A percentile compares a stretch with the other conserved stretches of the same genome.
Evolutionary conservation across 2,113 vertebrate genomes (phyloP).

Genomic region (Brachypodius melanocephalos): DNA sequence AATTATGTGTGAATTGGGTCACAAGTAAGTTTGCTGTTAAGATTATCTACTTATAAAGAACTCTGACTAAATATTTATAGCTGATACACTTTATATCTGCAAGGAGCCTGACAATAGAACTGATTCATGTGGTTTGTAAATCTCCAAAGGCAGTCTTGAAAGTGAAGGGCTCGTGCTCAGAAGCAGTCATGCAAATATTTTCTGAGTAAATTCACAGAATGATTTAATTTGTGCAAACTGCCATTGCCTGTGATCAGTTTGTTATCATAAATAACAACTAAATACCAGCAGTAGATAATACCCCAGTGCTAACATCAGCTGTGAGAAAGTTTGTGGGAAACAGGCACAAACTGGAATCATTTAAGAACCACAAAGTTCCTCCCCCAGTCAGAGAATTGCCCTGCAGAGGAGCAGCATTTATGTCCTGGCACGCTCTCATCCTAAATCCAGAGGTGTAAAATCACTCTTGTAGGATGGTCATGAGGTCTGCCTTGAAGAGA

Average conservation of each 20-base stretch:
- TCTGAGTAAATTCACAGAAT: not conserved
- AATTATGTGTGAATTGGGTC: not conserved
- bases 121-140: not conserved
- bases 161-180: not conserved
- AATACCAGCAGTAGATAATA: not conserved
- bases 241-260: not conserved
- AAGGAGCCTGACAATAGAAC: not conserved
- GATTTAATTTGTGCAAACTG: not conserved
- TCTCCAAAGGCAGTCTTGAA: not conserved
- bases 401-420: not conserved
- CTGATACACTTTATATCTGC: not conserved
- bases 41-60: not conserved
- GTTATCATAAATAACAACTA: not conserved
- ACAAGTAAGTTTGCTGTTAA: not conserved
- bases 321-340: not conserved
- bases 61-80: not conserved
- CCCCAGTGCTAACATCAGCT: not conserved
- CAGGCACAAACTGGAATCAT: not conserved
- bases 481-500: not conserved
- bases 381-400: not conserved
- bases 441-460: not conserved
- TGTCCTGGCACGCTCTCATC: not conserved
- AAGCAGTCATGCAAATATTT: not conserved
- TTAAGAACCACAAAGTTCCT: not conserved
- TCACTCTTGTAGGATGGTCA: not conserved